Conservation (phyloP, 53 echinoderm and acorn worm species). For the Apostichopus leukothele region DNA sequence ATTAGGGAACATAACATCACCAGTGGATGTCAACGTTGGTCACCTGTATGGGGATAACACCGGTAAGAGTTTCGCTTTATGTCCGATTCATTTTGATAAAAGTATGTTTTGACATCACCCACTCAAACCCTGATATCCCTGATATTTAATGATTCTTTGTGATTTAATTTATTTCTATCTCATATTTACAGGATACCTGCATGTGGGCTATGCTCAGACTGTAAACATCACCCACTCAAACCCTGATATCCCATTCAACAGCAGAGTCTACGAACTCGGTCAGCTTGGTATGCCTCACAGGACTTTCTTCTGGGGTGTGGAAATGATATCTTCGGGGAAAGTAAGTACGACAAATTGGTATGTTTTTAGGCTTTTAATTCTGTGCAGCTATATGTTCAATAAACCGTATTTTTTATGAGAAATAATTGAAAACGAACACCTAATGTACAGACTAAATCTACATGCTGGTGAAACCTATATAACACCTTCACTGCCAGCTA, state of each 20-base stretch:
- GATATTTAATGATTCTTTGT: conserved; percentile 5
- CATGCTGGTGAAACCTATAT: no score
- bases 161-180: background rate
- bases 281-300: conserved; percentile 65
- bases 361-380: background rate
- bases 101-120: conserved; percentile 63
- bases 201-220: conserved; percentile 75
- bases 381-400: no score
- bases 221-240: conserved; percentile 67
- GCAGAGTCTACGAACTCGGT: conserved; percentile 72
- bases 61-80: conserved; percentile 55
- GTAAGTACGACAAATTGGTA: conserved; percentile 25
- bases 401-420: no score
- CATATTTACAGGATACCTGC: conserved; percentile 59
- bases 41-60: conserved; percentile 74
- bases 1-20: conserved; percentile 51
- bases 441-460: no score
- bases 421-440: no score
- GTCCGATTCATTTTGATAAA: conserved; percentile 30
- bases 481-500: no score
- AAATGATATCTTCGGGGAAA: conserved; percentile 78
- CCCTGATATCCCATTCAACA: conserved; percentile 77
- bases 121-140: conserved; percentile 64
- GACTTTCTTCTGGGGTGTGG: conserved; percentile 81
- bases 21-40: conserved; percentile 63